These are phyloP conservation scores for Drosophila virilis DNA, from an alignment of 1,140 invertebrate genomes.

Conservation along the genomic window DNA sequence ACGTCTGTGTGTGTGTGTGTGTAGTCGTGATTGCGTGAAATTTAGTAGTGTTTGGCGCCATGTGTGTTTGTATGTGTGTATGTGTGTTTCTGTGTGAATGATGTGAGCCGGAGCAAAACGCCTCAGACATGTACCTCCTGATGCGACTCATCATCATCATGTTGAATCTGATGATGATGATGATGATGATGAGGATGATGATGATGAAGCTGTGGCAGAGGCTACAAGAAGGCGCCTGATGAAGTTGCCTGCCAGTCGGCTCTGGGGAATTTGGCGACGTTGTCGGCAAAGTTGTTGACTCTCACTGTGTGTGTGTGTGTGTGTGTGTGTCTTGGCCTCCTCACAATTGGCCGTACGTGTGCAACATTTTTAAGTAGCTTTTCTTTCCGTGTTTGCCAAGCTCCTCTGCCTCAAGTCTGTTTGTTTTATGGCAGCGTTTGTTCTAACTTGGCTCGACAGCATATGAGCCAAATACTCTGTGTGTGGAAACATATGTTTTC, in stretches of 20 bases:
- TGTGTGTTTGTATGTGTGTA: background rate
- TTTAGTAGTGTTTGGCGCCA: conserved; percentile 64
- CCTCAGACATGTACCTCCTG: conserved; percentile 71
- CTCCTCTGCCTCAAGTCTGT: conserved; percentile 42
- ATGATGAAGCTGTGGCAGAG: conserved; percentile 34
- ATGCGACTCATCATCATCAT: conserved; percentile 66
- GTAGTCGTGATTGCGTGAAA: conserved; percentile 81
- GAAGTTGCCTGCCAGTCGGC: conserved; percentile 59
- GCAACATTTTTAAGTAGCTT: conserved; percentile 81
- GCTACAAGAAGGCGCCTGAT: conserved; percentile 40
- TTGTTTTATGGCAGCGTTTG: conserved; percentile 64
- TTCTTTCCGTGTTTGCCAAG: conserved; percentile 46
- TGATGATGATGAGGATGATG: conserved; percentile 35
- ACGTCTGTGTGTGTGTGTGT: conserved; percentile 45
- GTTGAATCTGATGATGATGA: conserved; percentile 35
- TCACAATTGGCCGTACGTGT: conserved; percentile 80
- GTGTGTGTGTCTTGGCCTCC: conserved; percentile 38
- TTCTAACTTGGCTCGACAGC: conserved; percentile 54
- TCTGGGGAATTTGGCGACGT: conserved; percentile 60
- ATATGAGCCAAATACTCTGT: conserved; percentile 28
- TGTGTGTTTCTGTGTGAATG: conserved; percentile 31
- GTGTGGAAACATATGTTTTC: conserved; percentile 74
- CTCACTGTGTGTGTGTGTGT: background rate
- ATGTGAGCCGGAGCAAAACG: conserved; percentile 41
- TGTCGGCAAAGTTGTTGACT: conserved; percentile 76